Evolutionary conservation across 2,113 vertebrate genomes (phyloP).

Genomic region (Perca fluviatilis): DNA sequence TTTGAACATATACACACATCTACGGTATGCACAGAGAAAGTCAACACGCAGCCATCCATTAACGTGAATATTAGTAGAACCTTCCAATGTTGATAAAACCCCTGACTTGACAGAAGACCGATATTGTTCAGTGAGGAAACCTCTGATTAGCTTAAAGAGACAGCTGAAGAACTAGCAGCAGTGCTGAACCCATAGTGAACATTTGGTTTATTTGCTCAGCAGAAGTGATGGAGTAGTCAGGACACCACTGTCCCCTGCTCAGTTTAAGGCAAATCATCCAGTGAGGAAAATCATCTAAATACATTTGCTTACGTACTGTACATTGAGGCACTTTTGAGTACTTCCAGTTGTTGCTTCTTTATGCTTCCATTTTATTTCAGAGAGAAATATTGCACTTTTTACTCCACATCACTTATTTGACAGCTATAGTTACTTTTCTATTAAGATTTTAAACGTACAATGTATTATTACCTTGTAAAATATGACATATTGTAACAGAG

Average conservation of each 20-base stretch:
- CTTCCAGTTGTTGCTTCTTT: background rate
- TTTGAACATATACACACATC: slow-evolving; percentile 37
- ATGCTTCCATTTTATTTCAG: background rate
- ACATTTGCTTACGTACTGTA: background rate
- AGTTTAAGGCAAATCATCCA: slow-evolving; percentile 9
- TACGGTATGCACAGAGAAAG: slow-evolving; percentile 4
- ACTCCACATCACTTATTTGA: background rate
- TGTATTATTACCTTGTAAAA: background rate
- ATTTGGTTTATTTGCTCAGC: slow-evolving; percentile 48
- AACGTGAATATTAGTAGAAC: slow-evolving; percentile 9
- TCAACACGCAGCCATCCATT: slow-evolving; percentile 13
- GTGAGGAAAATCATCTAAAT: background rate
- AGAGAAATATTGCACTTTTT: background rate
- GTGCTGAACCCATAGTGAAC: slow-evolving; percentile 30
- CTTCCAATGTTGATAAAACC: slow-evolving; percentile 32
- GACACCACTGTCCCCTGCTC: background rate
- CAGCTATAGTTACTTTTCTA: background rate
- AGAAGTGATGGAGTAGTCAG: slow-evolving; percentile 20
- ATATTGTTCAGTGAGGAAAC: slow-evolving; percentile 4
- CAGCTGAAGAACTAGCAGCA: slow-evolving; percentile 28
- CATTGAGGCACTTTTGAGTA: background rate
- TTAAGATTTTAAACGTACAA: background rate
- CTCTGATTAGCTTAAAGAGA: slow-evolving; percentile 6
- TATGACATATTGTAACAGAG: background rate
- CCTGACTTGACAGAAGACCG: background rate